A percentile compares a stretch with the other conserved stretches of the same genome.
Conservation (phyloP, 2,888 invertebrate species). For the Nemotelus nigrinus region DNA sequence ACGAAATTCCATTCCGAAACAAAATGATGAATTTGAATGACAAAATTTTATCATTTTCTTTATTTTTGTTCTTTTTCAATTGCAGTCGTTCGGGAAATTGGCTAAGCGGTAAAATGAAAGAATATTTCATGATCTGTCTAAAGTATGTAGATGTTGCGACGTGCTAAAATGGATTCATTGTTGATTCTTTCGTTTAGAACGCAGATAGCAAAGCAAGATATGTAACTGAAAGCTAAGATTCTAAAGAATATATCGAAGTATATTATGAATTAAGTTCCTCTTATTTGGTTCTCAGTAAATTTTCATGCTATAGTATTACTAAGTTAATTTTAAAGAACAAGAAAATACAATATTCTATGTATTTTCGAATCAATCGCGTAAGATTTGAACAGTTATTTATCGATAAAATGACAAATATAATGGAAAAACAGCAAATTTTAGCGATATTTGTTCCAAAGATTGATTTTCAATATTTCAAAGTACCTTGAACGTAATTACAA, state of each 20-base stretch:
- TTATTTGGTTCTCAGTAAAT: too few species aligned
- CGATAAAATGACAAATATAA: not conserved
- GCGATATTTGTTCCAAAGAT: conserved; percentile 40
- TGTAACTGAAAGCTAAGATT: not conserved
- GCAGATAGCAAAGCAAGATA: conserved; percentile 39
- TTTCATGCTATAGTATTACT: not conserved
- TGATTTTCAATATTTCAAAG: conserved; percentile 37
- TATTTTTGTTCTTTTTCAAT: conserved; percentile 52
- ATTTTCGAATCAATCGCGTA: too few species aligned
- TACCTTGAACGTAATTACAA: conserved; percentile 33
- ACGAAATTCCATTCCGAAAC: conserved; percentile 30
- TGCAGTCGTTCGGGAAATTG: conserved; percentile 53
- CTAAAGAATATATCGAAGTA: too few species aligned
- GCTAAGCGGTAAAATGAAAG: conserved; percentile 51
- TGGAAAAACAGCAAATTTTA: not conserved
- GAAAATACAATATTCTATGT: too few species aligned
- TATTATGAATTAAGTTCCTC: too few species aligned
- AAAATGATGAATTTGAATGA: conserved; percentile 27
- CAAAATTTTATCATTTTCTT: conserved; percentile 50
- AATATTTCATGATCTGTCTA: conserved; percentile 29
- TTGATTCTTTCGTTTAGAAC: conserved; percentile 41
- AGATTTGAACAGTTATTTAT: not conserved
- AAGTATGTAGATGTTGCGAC: conserved; percentile 1
- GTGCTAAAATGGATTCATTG: conserved; percentile 40
- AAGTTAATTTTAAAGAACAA: too few species aligned